Evolutionary conservation across 2,113 vertebrate genomes (phyloP).

Genomic region (Hippocampus barbouri): DNA sequence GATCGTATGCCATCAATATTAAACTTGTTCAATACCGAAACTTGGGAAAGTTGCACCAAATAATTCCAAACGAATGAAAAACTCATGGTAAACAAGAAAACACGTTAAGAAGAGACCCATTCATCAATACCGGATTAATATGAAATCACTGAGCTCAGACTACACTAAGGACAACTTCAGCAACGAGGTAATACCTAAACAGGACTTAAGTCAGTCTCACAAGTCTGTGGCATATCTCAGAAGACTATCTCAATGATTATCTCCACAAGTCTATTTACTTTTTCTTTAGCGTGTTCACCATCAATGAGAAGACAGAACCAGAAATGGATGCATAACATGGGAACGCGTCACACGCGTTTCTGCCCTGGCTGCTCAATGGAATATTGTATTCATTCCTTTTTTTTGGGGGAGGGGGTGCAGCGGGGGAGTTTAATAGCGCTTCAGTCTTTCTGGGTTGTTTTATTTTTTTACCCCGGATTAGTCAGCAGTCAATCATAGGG

Average conservation of each 20-base stretch:
- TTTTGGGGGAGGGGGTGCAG: too few species aligned
- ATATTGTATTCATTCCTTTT: not conserved
- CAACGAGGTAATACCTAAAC: not conserved
- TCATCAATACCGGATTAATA: not conserved
- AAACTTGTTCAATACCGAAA: not conserved
- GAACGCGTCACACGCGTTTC: not conserved
- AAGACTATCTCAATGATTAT: not conserved
- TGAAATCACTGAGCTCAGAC: not conserved
- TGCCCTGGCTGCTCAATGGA: not conserved
- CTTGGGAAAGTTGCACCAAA: not conserved
- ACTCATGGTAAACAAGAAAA: not conserved
- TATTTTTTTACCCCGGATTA: not conserved
- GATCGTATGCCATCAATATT: not conserved
- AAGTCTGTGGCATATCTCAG: not conserved
- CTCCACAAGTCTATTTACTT: not conserved
- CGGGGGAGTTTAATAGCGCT: too few species aligned
- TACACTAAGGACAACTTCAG: not conserved
- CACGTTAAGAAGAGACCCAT: not conserved
- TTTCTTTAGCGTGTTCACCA: not conserved
- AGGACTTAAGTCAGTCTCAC: not conserved
- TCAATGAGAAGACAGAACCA: not conserved
- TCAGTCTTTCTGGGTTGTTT: too few species aligned
- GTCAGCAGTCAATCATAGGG: not conserved
- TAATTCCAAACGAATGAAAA: not conserved
- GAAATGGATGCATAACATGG: not conserved